Conservation (phyloP, 2,113 vertebrate species). For the Phycodurus eques region DNA sequence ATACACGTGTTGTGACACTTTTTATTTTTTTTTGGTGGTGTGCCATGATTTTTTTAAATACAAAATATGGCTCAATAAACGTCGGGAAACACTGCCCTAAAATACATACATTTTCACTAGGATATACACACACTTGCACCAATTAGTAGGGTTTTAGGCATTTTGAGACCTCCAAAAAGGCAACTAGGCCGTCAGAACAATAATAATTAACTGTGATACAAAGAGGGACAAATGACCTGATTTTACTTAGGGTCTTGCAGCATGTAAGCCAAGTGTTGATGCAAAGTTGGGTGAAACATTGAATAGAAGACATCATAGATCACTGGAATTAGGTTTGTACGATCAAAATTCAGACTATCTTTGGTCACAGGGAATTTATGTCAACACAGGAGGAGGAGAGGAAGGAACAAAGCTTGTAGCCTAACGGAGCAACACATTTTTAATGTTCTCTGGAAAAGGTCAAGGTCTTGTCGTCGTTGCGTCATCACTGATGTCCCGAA, state of each 20-base stretch:
- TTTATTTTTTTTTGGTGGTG: too few relatives aligned
- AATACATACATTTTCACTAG: background rate
- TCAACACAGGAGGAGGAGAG: constrained; percentile 1
- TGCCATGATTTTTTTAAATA: too few relatives aligned
- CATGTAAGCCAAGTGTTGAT: background rate
- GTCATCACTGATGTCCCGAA: background rate
- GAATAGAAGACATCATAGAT: background rate
- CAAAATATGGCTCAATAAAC: background rate
- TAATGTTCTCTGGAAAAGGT: background rate
- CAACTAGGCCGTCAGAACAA: background rate
- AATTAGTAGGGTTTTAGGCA: background rate
- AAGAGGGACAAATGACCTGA: background rate
- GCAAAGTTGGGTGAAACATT: background rate
- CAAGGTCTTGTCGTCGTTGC: constrained; percentile 1
- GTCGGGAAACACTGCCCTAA: background rate
- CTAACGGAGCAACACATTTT: background rate
- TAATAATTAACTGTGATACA: background rate
- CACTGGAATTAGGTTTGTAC: background rate
- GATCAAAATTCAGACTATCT: background rate
- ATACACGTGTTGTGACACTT: too few relatives aligned
- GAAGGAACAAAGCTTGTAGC: background rate
- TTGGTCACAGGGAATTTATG: background rate
- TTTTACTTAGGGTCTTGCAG: background rate
- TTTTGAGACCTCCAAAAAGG: background rate
- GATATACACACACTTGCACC: background rate